These are phyloP conservation scores for Dryomyza anilis DNA, from an alignment of 2,888 invertebrate genomes.

Conservation along the genomic window DNA sequence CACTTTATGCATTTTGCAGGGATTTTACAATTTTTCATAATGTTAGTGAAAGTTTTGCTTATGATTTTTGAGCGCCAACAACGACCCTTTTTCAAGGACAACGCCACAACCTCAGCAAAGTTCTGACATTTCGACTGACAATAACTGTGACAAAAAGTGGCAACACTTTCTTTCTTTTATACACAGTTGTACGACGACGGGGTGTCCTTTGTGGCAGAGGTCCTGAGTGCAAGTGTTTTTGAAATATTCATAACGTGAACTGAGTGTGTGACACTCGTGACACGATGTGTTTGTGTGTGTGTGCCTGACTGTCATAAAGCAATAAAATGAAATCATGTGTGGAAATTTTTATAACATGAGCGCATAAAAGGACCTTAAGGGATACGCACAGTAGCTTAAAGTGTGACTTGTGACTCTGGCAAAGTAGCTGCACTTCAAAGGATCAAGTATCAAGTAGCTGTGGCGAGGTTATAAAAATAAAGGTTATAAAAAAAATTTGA, in stretches of 20 bases:
- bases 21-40: neutral
- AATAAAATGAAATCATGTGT: constrained; percentile 61
- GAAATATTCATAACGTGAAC: constrained; percentile 37
- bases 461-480: no score
- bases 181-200: neutral
- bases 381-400: no score
- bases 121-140: neutral
- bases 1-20: neutral
- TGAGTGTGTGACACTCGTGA: constrained; percentile 9
- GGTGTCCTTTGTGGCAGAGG: neutral
- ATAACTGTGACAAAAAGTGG: neutral
- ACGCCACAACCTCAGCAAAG: neutral
- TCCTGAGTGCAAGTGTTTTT: constrained; percentile 14
- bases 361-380: constrained; percentile 19
- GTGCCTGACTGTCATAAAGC: constrained; percentile 49
- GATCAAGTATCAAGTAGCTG: no score
- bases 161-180: neutral
- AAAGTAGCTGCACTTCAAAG: no score
- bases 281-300: neutral
- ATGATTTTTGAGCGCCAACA: constrained; percentile 16
- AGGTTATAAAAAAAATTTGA: no score
- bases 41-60: constrained; percentile 14
- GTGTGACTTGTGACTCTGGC: no score
- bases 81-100: constrained; percentile 11
- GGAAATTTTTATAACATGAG: constrained; percentile 57